phyloP scores from a whole-genome alignment of 2,113 vertebrate genomes.

The Ivindomyrus marchei region DNA sequence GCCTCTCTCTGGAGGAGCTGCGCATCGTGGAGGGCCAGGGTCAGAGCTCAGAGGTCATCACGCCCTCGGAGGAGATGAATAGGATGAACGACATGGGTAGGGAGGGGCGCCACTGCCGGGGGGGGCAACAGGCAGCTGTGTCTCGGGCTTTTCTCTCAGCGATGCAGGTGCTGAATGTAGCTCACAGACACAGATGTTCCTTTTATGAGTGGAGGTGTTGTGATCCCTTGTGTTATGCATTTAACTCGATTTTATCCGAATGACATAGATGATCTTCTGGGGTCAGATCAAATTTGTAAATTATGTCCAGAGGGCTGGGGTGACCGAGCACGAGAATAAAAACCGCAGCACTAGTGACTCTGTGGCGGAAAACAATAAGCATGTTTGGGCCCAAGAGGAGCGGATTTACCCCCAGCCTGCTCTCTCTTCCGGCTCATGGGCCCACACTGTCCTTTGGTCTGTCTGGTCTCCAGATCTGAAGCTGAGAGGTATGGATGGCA shows the following conservation, averaged over 20 bases:
- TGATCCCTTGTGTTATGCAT: neutral
- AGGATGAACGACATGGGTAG: slow-evolving; percentile 83
- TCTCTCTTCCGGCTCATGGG: neutral
- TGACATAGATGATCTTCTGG: neutral
- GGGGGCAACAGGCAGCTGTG: slow-evolving; percentile 17
- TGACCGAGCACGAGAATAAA: neutral
- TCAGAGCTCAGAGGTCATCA: slow-evolving; percentile 84
- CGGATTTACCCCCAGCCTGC: neutral
- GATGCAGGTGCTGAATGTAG: neutral
- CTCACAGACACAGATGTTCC: slow-evolving; percentile 45
- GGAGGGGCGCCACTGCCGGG: slow-evolving; percentile 13
- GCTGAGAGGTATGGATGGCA: slow-evolving; percentile 71
- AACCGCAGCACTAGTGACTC: neutral
- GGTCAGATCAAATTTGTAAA: neutral
- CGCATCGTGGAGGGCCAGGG: slow-evolving; percentile 96
- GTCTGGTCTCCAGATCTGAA: slow-evolving; percentile 71
- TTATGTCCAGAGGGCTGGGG: neutral
- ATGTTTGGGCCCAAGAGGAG: neutral
- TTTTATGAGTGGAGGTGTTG: slow-evolving; percentile 25
- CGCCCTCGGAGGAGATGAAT: slow-evolving; percentile 83
- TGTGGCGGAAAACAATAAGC: neutral
- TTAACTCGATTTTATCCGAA: neutral
- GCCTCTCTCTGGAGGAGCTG: slow-evolving; percentile 87
- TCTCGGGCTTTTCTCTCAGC: slow-evolving; percentile 18
- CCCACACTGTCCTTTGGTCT: slow-evolving; percentile 6